Conservation (phyloP, 2,113 vertebrate species). For the Dolichallabes microphthalmus region DNA sequence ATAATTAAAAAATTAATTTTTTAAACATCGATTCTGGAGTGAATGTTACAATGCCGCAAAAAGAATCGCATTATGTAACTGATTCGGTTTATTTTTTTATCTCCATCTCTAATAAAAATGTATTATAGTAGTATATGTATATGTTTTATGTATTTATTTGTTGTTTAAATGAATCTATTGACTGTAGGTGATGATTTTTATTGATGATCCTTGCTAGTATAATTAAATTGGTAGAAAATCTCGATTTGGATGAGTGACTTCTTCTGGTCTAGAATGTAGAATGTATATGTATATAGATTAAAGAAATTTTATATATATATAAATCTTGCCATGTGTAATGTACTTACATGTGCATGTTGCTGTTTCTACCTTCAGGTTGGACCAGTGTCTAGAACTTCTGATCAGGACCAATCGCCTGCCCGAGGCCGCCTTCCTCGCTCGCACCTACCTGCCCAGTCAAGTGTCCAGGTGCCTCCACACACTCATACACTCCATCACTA, state of each 20-base stretch:
- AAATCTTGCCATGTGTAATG: not conserved
- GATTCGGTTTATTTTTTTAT: no score
- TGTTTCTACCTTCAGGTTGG: constrained; percentile 73
- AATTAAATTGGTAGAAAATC: not conserved
- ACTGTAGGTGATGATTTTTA: not conserved
- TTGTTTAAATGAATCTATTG: not conserved
- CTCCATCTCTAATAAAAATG: not conserved
- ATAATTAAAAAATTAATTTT: no score
- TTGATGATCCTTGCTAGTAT: not conserved
- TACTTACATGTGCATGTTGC: not conserved
- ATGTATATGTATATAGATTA: no score
- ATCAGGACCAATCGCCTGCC: constrained; percentile 93
- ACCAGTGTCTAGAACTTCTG: constrained; percentile 92
- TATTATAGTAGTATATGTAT: not conserved
- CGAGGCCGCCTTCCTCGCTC: constrained; percentile 94
- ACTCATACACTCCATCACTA: not conserved
- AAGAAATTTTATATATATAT: no score
- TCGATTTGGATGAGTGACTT: no score
- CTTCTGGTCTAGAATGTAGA: not conserved
- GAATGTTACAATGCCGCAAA: no score
- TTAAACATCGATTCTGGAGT: no score
- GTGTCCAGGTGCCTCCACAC: constrained; percentile 82
- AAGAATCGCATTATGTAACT: no score
- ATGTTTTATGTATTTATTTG: no score
- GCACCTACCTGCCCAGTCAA: constrained; percentile 95